Evolutionary conservation across 2,797 vertebrate genomes (phyloP).

Genomic region (Eulemur mongoz): DNA sequence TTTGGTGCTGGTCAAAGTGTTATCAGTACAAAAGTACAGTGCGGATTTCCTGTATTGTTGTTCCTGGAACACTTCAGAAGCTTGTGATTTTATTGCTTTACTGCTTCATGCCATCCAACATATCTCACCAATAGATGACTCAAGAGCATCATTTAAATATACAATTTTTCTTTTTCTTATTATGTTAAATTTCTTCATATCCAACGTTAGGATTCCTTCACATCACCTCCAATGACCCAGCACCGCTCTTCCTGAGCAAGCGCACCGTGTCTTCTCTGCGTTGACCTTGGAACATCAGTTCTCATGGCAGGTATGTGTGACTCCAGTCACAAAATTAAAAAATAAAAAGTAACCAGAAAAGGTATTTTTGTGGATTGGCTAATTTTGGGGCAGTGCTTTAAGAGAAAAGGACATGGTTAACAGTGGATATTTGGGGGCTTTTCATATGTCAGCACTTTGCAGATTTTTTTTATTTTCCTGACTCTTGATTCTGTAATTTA

Average conservation of each 20-base stretch:
- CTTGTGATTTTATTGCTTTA: not conserved
- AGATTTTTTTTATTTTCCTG: not conserved
- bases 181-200: not conserved
- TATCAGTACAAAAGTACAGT: not conserved
- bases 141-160: not conserved
- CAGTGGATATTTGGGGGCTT: not conserved
- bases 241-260: not conserved
- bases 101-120: not conserved
- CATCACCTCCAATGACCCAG: not conserved
- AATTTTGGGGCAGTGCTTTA: not conserved
- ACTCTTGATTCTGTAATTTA: slow-evolving; percentile 17
- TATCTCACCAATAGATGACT: not conserved
- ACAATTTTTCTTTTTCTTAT: not conserved
- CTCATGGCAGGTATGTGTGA: slow-evolving; percentile 68
- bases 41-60: slow-evolving; percentile 60
- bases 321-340: not conserved
- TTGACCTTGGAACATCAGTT: not conserved
- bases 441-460: not conserved
- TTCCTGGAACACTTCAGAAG: not conserved
- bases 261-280: not conserved
- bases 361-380: not conserved
- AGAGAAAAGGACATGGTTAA: not conserved
- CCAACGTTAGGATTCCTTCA: not conserved
- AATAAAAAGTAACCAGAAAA: not conserved
- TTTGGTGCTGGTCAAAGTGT: not conserved